A percentile compares a stretch with the other conserved stretches of the same genome.
Conservation (phyloP, 2,113 vertebrate species). For the Lasiurus borealis region DNA sequence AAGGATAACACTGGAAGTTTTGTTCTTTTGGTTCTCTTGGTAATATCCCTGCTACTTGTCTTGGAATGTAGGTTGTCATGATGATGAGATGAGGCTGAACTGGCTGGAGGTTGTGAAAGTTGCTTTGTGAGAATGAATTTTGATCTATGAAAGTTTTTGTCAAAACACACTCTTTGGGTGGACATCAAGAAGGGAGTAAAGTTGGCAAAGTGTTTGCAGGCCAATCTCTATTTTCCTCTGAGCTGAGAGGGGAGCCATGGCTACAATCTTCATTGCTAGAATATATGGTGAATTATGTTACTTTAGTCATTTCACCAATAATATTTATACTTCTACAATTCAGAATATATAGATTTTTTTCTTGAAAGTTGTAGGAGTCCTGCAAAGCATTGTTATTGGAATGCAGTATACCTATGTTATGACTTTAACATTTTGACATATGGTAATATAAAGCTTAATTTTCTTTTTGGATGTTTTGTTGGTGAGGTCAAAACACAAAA, state of each 20-base stretch:
- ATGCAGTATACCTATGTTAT: background rate
- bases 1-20: background rate
- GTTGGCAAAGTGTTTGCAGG: background rate
- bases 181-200: constrained; percentile 16
- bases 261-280: background rate
- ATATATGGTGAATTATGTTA: background rate
- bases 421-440: constrained; percentile 42
- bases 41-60: background rate
- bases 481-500: constrained; percentile 53
- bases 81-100: background rate
- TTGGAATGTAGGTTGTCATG: background rate
- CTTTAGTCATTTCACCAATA: constrained; percentile 4
- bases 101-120: background rate
- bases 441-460: constrained; percentile 15
- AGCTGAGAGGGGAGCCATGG: background rate
- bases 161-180: constrained; percentile 1
- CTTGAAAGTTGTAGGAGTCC: constrained; percentile 17
- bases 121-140: background rate
- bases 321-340: constrained; percentile 16
- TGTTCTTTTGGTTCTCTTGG: background rate
- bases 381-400: background rate
- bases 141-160: constrained; percentile 37
- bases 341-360: background rate
- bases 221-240: background rate
- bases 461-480: constrained; percentile 61